Evolutionary conservation across 2,888 invertebrate genomes (phyloP).

Genomic region (Formica aserva): DNA sequence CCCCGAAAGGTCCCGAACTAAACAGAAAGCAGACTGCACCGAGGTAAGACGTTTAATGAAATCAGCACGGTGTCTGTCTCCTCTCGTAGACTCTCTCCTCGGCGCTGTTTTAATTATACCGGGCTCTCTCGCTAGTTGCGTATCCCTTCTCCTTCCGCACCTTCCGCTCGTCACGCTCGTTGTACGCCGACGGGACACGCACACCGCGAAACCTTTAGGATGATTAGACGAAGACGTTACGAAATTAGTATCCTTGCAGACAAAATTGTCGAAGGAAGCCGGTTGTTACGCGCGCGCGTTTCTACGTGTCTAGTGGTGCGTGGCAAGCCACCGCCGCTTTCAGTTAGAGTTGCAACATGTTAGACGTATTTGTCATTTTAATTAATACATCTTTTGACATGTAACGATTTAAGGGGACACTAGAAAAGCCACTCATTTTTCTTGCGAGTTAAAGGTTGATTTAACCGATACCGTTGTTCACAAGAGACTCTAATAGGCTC

Average conservation of each 20-base stretch:
- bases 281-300: slow-evolving; percentile 57
- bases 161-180: slow-evolving; percentile 61
- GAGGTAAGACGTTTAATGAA: slow-evolving; percentile 78
- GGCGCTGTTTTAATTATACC: slow-evolving; percentile 77
- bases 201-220: slow-evolving; percentile 78
- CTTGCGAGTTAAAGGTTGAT: not conserved
- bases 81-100: slow-evolving; percentile 74
- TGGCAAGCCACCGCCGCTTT: slow-evolving; percentile 45
- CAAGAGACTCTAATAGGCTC: not conserved
- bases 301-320: slow-evolving; percentile 42
- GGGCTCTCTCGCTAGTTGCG: slow-evolving; percentile 73
- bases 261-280: slow-evolving; percentile 76
- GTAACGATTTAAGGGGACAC: not conserved
- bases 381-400: slow-evolving; percentile 19
- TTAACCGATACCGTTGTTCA: not conserved
- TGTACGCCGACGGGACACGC: slow-evolving; percentile 55
- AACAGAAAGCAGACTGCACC: slow-evolving; percentile 67
- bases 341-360: slow-evolving; percentile 62
- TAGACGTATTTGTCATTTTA: slow-evolving; percentile 47
- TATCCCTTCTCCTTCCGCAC: slow-evolving; percentile 52
- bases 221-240: slow-evolving; percentile 78
- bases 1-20: slow-evolving; percentile 61
- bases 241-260: slow-evolving; percentile 79
- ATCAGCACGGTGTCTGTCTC: slow-evolving; percentile 77
- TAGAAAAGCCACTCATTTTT: not conserved